These are phyloP conservation scores for Intellagama lesueurii DNA, from an alignment of 2,797 vertebrate species.

Conservation along the genomic window DNA sequence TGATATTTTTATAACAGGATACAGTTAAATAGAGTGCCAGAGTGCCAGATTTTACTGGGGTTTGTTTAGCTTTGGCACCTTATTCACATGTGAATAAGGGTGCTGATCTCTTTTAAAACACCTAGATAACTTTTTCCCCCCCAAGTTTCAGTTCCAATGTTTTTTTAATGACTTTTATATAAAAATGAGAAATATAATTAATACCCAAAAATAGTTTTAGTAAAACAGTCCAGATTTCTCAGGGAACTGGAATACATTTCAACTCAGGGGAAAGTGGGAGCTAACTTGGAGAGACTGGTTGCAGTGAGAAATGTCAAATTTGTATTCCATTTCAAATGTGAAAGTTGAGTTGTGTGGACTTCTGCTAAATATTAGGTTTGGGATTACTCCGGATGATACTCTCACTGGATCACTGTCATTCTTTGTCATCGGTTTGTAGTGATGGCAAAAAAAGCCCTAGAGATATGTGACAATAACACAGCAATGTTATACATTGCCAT, in stretches of 20 bases:
- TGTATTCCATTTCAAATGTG: not conserved
- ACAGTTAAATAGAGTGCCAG: slow-evolving; percentile 68
- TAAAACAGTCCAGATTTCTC: not conserved
- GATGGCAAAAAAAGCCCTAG: too few species aligned
- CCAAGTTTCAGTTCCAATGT: not conserved
- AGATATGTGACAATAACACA: too few species aligned
- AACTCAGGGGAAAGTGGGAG: not conserved
- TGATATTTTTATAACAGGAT: slow-evolving; percentile 47
- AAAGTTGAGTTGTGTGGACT: too few species aligned
- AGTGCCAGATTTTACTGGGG: slow-evolving; percentile 54
- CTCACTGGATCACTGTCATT: too few species aligned
- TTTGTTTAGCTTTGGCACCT: slow-evolving; percentile 55
- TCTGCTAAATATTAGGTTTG: too few species aligned
- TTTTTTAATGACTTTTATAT: not conserved
- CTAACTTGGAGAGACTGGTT: not conserved
- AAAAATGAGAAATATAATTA: slow-evolving; percentile 2
- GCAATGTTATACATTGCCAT: too few species aligned
- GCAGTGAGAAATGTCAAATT: not conserved
- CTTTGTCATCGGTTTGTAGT: too few species aligned
- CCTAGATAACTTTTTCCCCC: not conserved
- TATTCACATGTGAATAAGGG: slow-evolving; percentile 32
- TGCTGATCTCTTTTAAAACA: not conserved
- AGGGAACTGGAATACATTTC: not conserved
- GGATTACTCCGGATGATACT: too few species aligned
- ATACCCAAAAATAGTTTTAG: not conserved